These are phyloP conservation scores for Tipula lateralis DNA, from an alignment of 2,888 invertebrate genomes.

Conservation along the genomic window DNA sequence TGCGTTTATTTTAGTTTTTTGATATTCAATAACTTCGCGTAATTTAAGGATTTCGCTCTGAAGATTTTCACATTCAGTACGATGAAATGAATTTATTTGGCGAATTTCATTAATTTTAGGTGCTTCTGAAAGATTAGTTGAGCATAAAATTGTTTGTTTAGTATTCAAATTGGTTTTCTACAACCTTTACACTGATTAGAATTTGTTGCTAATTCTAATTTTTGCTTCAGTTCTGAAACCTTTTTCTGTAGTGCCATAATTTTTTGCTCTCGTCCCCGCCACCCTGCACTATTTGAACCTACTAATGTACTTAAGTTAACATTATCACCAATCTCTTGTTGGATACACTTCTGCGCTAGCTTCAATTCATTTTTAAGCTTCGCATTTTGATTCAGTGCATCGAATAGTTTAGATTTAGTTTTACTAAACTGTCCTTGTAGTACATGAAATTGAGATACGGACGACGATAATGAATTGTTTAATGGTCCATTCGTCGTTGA, in stretches of 20 bases:
- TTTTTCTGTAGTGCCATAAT: conserved; percentile 65
- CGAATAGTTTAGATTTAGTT: conserved; percentile 61
- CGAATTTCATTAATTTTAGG: conserved; percentile 47
- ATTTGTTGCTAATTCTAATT: neutral
- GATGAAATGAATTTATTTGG: conserved; percentile 53
- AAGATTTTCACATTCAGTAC: conserved; percentile 55
- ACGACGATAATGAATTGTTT: no score
- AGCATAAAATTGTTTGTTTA: neutral
- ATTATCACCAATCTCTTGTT: conserved; percentile 70
- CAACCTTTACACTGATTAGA: neutral
- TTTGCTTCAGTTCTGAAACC: conserved; percentile 59
- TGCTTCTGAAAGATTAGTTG: neutral
- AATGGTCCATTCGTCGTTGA: no score
- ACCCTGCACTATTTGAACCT: conserved; percentile 54
- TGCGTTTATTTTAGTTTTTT: conserved; percentile 61
- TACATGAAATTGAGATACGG: conserved; percentile 38
- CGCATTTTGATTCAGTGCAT: conserved; percentile 63
- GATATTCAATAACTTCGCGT: conserved; percentile 55
- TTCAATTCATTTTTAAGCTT: conserved; percentile 67
- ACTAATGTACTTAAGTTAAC: conserved; percentile 59
- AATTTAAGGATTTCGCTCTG: conserved; percentile 58
- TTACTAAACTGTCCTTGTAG: conserved; percentile 55
- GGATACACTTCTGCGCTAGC: conserved; percentile 65
- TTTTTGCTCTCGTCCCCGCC: conserved; percentile 76
- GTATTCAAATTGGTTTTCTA: neutral